Percentiles rank a stretch among this genome's conserved stretches.
Evolutionary conservation across 2,113 vertebrate genomes (phyloP).

Genomic region (Leiothrix lutea): DNA sequence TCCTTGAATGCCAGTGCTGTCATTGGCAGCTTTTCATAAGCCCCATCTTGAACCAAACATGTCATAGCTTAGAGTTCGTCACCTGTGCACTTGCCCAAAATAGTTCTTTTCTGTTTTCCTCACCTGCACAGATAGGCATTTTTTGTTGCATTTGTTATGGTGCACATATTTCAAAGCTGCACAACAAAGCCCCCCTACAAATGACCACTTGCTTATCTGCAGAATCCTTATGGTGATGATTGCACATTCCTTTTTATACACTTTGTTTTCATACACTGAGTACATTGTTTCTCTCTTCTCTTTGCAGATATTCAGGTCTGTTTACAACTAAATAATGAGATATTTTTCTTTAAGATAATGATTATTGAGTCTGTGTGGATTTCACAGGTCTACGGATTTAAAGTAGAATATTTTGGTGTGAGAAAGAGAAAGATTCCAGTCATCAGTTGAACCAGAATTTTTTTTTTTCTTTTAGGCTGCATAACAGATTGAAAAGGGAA

Average conservation of each 20-base stretch:
- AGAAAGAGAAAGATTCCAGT: neutral
- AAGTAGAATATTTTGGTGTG: neutral
- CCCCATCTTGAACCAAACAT: neutral
- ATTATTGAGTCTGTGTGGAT: neutral
- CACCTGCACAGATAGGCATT: neutral
- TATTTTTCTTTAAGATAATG: neutral
- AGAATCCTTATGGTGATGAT: neutral
- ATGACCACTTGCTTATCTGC: neutral
- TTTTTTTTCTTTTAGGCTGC: neutral
- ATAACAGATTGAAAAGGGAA: neutral
- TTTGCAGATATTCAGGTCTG: neutral
- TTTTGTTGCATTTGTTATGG: neutral
- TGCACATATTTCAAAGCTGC: neutral
- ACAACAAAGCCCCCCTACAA: accelerated
- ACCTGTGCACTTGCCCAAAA: neutral
- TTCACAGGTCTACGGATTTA: neutral
- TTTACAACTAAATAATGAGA: neutral
- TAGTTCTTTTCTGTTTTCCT: neutral
- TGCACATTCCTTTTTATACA: neutral
- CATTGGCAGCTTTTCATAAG: neutral
- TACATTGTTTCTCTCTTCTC: neutral
- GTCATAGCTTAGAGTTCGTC: neutral
- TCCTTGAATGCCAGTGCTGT: neutral
- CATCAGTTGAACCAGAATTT: neutral
- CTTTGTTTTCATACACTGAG: neutral